Evolutionary conservation across 2,113 vertebrate species (phyloP).

Genomic region (Cyphomyrus discorhynchus): DNA sequence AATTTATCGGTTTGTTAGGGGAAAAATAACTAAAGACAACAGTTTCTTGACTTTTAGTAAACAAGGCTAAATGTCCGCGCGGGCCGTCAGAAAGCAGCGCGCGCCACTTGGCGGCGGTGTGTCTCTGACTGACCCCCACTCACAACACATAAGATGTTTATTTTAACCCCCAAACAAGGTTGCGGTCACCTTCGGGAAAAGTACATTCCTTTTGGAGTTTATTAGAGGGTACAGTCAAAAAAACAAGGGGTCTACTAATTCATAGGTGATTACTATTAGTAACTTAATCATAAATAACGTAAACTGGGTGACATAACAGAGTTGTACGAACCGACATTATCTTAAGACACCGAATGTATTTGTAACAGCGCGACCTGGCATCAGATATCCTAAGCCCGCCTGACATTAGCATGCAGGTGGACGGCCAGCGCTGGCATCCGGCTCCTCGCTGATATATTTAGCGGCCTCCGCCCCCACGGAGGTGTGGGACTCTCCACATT

Average conservation of each 20-base stretch:
- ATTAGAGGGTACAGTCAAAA: not conserved
- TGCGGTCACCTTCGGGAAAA: not conserved
- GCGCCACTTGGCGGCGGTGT: not conserved
- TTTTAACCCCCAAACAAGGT: not conserved
- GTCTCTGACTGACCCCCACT: not conserved
- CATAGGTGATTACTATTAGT: not conserved
- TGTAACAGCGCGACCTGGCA: not conserved
- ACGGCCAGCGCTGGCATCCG: not conserved
- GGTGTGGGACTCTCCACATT: slow-evolving; percentile 29
- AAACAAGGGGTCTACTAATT: not conserved
- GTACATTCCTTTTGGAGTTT: not conserved
- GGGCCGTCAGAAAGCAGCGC: not conserved
- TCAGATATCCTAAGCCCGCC: not conserved
- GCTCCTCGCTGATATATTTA: slow-evolving; percentile 3
- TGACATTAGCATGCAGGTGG: not conserved
- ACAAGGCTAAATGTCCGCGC: not conserved
- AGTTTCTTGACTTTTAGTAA: not conserved
- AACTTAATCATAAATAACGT: not conserved
- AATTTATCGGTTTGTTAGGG: not conserved
- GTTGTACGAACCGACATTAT: not conserved
- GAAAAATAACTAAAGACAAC: not conserved
- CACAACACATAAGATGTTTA: not conserved
- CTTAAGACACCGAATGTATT: not conserved
- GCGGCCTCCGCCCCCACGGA: slow-evolving; percentile 6
- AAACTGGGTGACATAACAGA: not conserved